Base-by-base conservation (phyloP, 2,888 invertebrate species). In the Cinara cedri region DNA sequence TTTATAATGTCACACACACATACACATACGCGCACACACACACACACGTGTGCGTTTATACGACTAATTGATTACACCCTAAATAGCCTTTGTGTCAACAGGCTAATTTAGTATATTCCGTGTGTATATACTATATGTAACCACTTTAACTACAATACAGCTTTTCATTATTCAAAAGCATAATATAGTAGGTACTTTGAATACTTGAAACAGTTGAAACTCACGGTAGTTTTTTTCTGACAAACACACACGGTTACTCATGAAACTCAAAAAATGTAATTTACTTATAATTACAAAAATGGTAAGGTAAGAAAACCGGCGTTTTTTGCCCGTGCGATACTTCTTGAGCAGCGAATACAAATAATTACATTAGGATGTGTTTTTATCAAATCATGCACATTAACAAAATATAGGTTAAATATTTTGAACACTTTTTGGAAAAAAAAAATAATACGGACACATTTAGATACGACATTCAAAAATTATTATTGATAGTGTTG, bases 41-140 rank as follows among this genome's bases (percentile, higher is more conserved):
- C n/a, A 54, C 54, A 54, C n/a, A n/a, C n/a, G n/a, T n/a, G n/a
- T n/a, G n/a, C n/a, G n/a, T n/a, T n/a, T n/a, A n/a, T n/a, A n/a
- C 65, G 54, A 65, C 65, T 65, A 65, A 75, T 75, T 65, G 63
- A 75, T 75, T 54, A 65, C 54, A 42, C 54, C 63, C 65, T 65
- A 75, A 75, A 75, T 63, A 63, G 54, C 63, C 63, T 65, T 65
- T 75, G 74, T 75, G 63, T 49, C 74, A 75, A 75, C 63, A 51
- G 24, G 65, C 74, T 75, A 75, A 75, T 65, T 63, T 75, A 75
- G 54, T 65, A 54, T 74, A 75, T 8, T 21, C 34, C 24, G 13
- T 24, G n/a, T 10, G 10, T 46, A 44, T 46, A 42, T 42, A 57
- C 8, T 24, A n/a, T 68, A 24, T 44, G 54, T 42, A 21, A 55